phyloP scores from a whole-genome alignment of 2,113 vertebrate species.

The Polyodon spathula region DNA sequence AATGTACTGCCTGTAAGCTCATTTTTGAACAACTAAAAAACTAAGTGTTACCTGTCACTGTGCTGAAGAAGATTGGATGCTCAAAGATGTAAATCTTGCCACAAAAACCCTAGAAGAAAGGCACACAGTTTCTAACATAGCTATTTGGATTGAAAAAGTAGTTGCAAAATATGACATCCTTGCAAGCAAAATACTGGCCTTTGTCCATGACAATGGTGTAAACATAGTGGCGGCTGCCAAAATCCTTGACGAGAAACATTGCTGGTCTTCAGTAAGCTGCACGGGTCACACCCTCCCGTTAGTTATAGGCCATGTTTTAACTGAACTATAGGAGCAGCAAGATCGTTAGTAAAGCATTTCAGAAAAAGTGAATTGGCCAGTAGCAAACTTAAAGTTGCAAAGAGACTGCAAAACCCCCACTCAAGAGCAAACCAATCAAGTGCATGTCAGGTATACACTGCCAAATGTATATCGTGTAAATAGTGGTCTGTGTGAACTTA shows the following conservation, averaged over 20 bases:
- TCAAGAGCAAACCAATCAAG: no score
- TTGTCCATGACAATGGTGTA: conserved; percentile 24
- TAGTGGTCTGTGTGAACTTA: no score
- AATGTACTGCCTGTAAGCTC: no score
- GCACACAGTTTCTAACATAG: conserved; percentile 20
- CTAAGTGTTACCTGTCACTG: conserved; percentile 15
- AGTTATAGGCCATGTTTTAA: conserved; percentile 16
- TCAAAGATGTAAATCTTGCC: conserved; percentile 18
- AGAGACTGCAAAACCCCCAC: no score
- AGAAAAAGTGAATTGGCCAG: conserved; percentile 26
- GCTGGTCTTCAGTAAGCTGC: conserved; percentile 19
- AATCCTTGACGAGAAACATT: conserved; percentile 15
- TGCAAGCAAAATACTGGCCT: conserved; percentile 20
- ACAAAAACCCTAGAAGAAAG: conserved; percentile 23
- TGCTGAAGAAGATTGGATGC: conserved; percentile 20
- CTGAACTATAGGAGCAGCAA: conserved; percentile 9
- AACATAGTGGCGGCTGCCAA: conserved; percentile 20
- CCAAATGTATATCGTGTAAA: no score
- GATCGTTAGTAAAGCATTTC: no score
- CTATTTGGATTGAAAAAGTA: conserved; percentile 18
- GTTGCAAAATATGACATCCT: conserved; percentile 21
- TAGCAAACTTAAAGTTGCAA: conserved; percentile 19
- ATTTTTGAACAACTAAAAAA: no score
- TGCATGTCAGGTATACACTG: no score
- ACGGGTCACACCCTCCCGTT: conserved; percentile 23